Percentiles rank a stretch among this genome's conserved stretches.
phyloP scores from a whole-genome alignment of 2,113 vertebrate genomes.

The Centropus bengalensis region DNA sequence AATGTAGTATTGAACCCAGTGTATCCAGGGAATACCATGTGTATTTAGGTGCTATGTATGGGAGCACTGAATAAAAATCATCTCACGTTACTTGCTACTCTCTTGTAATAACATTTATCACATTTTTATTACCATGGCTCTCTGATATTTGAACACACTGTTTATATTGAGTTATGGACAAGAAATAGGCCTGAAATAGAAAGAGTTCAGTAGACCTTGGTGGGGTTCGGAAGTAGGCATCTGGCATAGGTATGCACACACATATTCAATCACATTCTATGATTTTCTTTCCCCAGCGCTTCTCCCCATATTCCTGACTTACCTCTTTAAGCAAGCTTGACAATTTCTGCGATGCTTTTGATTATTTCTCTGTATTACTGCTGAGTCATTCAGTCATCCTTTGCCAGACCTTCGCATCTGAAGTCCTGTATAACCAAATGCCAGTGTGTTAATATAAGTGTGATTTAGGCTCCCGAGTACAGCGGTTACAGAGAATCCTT shows the following conservation, averaged over 20 bases:
- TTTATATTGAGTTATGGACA: background rate
- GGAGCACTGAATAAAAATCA: background rate
- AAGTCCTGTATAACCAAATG: background rate
- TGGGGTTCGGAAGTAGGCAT: background rate
- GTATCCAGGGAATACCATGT: background rate
- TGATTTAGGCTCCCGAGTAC: background rate
- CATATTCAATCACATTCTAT: background rate
- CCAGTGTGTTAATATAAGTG: background rate
- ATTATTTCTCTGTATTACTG: background rate
- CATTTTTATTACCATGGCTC: background rate
- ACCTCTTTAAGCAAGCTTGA: background rate
- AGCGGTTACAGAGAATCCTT: background rate
- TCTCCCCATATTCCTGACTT: background rate
- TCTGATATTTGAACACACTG: background rate
- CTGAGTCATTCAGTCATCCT: background rate
- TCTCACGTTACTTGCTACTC: background rate
- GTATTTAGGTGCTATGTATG: background rate
- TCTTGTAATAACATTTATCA: background rate
- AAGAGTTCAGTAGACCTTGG: background rate
- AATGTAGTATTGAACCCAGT: background rate
- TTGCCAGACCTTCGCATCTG: background rate
- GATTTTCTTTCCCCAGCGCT: background rate
- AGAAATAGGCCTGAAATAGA: background rate
- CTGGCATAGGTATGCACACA: background rate
- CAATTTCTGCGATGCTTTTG: background rate